Evolutionary conservation across 2,888 invertebrate genomes (phyloP).

Genomic region (Pseudanteris insignis): DNA sequence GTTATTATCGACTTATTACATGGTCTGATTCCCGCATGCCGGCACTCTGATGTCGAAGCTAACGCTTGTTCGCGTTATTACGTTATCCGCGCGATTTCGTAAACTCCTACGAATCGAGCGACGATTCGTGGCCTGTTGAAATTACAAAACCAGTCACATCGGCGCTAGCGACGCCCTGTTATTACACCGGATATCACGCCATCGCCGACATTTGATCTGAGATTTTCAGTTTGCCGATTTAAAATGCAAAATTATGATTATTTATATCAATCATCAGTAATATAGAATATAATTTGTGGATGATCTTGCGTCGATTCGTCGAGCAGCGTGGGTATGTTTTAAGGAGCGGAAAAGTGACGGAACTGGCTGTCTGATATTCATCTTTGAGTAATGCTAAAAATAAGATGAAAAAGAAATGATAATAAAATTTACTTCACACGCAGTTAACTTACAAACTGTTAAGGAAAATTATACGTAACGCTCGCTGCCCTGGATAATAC

Average conservation of each 20-base stretch:
- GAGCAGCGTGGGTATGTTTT: no score
- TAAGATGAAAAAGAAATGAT: no score
- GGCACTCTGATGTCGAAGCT: constrained; percentile 43
- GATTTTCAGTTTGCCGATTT: constrained; percentile 30
- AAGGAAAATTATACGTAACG: constrained; percentile 32
- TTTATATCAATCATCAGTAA: constrained; percentile 2
- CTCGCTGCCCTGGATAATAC: no score
- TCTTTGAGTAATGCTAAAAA: no score
- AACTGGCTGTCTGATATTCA: constrained; percentile 7
- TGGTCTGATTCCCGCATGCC: constrained; percentile 47
- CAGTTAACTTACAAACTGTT: constrained; percentile 29
- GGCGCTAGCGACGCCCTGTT: constrained; percentile 16
- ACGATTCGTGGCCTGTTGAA: constrained; percentile 43
- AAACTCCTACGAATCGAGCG: constrained; percentile 36
- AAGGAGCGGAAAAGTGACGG: no score
- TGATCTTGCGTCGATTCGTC: constrained; percentile 11
- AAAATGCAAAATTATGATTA: constrained; percentile 23
- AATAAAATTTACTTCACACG: constrained; percentile 4
- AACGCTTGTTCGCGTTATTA: constrained; percentile 35
- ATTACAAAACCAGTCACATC: constrained; percentile 35
- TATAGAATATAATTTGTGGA: constrained; percentile 7
- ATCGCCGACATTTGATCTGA: constrained; percentile 18
- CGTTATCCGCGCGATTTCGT: constrained; percentile 35
- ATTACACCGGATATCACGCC: constrained; percentile 25
- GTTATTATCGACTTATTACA: constrained; percentile 66